These are phyloP conservation scores for Nannoperca obscura DNA, from an alignment of 2,797 vertebrate genomes.

Conservation along the genomic window DNA sequence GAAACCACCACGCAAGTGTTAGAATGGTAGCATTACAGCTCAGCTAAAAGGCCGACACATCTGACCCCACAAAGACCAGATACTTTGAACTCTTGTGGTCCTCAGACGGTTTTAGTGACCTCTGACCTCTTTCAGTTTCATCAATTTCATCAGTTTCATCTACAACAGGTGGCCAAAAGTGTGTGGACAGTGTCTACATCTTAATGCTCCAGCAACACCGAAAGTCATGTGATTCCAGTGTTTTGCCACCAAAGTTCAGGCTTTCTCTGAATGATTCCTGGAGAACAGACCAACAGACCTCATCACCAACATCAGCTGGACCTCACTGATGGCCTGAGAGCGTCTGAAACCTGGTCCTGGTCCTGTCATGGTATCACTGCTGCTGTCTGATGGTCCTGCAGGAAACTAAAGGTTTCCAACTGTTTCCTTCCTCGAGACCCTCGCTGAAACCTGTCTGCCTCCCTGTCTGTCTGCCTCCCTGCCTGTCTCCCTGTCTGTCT, in stretches of 20 bases:
- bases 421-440: conserved; percentile 62
- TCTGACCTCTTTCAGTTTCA: not conserved
- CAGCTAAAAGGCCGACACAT: not conserved
- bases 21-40: not conserved
- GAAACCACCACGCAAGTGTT: conserved; percentile 13
- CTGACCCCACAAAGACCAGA: not conserved
- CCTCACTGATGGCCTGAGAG: not conserved
- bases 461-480: not conserved
- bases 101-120: not conserved
- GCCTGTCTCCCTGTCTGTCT: not conserved
- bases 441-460: conserved; percentile 10
- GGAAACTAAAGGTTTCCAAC: conserved; percentile 68
- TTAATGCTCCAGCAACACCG: not conserved
- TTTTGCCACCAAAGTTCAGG: not conserved
- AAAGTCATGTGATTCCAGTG: too few species aligned
- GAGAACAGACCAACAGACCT: not conserved
- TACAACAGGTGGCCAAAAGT: not conserved
- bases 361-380: not conserved
- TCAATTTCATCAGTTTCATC: too few species aligned
- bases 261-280: not conserved
- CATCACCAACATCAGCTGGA: not conserved
- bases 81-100: not conserved
- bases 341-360: not conserved
- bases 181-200: not conserved
- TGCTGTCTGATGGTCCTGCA: conserved; percentile 43